A percentile compares a stretch with the other conserved stretches of the same genome.
phyloP scores from a whole-genome alignment of 2,888 invertebrate genomes.

The Bombylius major region DNA sequence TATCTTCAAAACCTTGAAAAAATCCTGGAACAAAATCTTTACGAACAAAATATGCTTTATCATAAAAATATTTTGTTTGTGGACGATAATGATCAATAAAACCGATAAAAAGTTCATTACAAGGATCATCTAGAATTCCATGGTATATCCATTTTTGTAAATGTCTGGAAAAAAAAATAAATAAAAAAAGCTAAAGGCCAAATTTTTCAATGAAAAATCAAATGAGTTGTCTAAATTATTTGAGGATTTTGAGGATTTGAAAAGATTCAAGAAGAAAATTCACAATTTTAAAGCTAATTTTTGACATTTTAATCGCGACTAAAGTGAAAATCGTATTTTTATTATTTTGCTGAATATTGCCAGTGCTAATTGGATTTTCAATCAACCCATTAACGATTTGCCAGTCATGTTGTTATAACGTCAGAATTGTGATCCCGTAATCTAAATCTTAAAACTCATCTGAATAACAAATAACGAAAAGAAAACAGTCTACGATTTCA shows the following conservation, averaged over 20 bases:
- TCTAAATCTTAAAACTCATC: no score
- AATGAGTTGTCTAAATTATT: background rate
- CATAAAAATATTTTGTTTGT: constrained; percentile 32
- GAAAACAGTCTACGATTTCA: no score
- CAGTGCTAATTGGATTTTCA: no score
- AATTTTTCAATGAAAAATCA: background rate
- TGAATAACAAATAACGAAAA: no score
- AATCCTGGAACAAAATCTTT: constrained; percentile 49
- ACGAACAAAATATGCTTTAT: constrained; percentile 29
- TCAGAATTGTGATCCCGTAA: no score
- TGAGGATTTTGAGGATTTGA: background rate
- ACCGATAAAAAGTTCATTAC: constrained; percentile 71
- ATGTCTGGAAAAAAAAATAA: constrained; percentile 17
- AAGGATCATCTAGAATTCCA: constrained; percentile 66
- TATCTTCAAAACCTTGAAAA: constrained; percentile 46
- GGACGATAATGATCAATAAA: constrained; percentile 24
- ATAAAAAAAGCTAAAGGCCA: background rate
- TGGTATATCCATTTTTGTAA: constrained; percentile 77
- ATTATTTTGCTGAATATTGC: no score
- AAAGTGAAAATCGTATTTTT: no score
- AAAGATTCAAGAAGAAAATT: no score
- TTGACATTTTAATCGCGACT: no score
- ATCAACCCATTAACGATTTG: no score
- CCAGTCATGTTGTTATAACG: no score
- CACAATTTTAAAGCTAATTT: no score